phyloP scores from a whole-genome alignment of 2,888 invertebrate species.

The Nephrotoma flavescens region DNA sequence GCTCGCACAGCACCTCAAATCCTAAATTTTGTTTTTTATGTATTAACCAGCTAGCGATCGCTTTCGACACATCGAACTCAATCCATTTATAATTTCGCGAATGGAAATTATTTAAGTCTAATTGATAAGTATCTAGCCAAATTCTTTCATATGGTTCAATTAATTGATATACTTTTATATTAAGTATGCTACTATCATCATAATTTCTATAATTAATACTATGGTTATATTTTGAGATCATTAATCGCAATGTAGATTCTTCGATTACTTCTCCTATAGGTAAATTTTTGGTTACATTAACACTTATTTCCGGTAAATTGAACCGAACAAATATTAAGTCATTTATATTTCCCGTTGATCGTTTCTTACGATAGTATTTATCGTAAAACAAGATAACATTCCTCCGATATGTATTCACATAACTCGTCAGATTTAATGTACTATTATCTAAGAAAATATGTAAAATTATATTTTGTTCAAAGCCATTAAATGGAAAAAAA shows the following conservation, averaged over 20 bases:
- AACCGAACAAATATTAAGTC: constrained; percentile 4
- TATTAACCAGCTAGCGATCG: constrained; percentile 33
- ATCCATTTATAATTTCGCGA: constrained; percentile 37
- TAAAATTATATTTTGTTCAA: not conserved
- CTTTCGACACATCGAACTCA: constrained; percentile 42
- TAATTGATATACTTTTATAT: constrained; percentile 24
- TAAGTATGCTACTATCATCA: constrained; percentile 16
- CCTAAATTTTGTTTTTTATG: constrained; percentile 34
- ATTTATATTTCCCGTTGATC: not conserved
- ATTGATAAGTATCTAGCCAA: constrained; percentile 27
- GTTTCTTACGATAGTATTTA: not conserved
- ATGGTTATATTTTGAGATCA: constrained; percentile 7
- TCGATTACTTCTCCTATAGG: not conserved
- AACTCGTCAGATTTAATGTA: not conserved
- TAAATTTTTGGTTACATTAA: not conserved
- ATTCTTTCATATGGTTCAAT: constrained; percentile 18
- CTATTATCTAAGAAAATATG: not conserved
- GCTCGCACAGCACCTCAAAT: constrained; percentile 38
- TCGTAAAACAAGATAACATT: not conserved
- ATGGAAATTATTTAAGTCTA: constrained; percentile 23
- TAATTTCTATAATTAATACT: not conserved
- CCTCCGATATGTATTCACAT: not conserved
- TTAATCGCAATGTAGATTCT: constrained; percentile 5
- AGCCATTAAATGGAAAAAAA: not conserved
- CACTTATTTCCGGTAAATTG: not conserved